Evolutionary conservation across 2,113 vertebrate species (phyloP).

Genomic region (Grammomys surdaster): DNA sequence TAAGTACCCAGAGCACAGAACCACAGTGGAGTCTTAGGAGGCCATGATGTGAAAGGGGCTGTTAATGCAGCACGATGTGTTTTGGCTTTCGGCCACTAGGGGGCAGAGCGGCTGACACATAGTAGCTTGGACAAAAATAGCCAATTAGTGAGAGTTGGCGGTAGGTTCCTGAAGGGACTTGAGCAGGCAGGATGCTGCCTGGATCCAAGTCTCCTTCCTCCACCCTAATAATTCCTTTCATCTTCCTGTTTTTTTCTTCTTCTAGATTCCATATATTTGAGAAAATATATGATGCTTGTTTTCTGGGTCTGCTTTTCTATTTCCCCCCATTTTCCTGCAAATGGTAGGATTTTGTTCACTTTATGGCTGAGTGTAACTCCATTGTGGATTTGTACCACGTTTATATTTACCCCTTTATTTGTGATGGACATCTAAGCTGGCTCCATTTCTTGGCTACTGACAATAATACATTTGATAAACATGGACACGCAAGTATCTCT

Average conservation of each 20-base stretch:
- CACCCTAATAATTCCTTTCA: neutral
- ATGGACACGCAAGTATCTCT: rapidly evolving
- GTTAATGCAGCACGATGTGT: neutral
- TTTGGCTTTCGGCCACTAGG: neutral
- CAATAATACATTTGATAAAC: neutral
- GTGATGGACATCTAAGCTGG: no score
- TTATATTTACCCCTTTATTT: neutral
- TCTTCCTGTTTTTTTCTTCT: neutral
- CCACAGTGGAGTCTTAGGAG: neutral
- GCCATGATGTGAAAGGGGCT: neutral
- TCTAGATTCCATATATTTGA: neutral
- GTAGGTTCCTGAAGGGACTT: no score
- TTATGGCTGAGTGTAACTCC: neutral
- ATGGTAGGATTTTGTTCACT: neutral
- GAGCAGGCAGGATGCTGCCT: neutral
- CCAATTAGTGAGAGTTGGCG: neutral
- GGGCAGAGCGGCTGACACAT: neutral
- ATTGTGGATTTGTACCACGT: neutral
- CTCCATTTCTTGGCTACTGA: neutral
- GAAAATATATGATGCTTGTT: neutral
- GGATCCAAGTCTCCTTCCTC: no score
- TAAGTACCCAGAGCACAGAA: neutral
- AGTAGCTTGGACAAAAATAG: no score
- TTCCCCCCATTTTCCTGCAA: neutral
- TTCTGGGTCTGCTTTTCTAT: neutral